Conservation (phyloP, 2,113 vertebrate species). For the Callopanchax toddi region DNA sequence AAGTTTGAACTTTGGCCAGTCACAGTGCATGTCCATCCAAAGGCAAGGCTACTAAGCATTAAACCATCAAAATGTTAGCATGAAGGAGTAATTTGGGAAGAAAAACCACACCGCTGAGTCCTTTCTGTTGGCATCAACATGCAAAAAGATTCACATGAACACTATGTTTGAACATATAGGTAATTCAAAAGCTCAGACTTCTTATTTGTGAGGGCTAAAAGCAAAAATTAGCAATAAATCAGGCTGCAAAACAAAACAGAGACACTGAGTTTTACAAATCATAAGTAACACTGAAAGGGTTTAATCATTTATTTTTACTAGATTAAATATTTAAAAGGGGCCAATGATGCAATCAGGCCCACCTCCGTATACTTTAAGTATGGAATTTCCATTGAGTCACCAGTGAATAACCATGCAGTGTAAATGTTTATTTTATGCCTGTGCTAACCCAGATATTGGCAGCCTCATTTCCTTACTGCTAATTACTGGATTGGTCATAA, state of each 20-base stretch:
- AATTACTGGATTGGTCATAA: constrained; percentile 47
- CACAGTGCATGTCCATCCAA: constrained; percentile 51
- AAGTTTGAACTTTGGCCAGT: constrained; percentile 53
- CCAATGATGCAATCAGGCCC: neutral
- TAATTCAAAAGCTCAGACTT: too few species aligned
- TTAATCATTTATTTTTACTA: neutral
- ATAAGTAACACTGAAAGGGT: neutral
- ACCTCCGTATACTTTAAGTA: constrained; percentile 9
- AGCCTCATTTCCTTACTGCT: constrained; percentile 28
- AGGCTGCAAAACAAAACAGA: constrained; percentile 40
- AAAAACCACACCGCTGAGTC: constrained; percentile 45
- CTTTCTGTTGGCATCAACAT: constrained; percentile 53
- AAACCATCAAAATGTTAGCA: constrained; percentile 65
- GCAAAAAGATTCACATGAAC: too few species aligned
- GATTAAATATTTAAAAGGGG: neutral
- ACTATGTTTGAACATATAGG: constrained; percentile 51
- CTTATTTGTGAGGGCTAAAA: constrained; percentile 30
- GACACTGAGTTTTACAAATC: constrained; percentile 8
- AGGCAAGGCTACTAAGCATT: constrained; percentile 48
- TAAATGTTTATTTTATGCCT: constrained; percentile 51
- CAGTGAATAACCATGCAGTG: constrained; percentile 9
- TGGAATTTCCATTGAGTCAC: constrained; percentile 42
- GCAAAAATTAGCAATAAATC: too few species aligned
- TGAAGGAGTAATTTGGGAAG: constrained; percentile 43
- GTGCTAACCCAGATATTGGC: constrained; percentile 38